Evolutionary conservation across 1,140 invertebrate genomes (phyloP).

Genomic region (Dendrolimus punctatus): DNA sequence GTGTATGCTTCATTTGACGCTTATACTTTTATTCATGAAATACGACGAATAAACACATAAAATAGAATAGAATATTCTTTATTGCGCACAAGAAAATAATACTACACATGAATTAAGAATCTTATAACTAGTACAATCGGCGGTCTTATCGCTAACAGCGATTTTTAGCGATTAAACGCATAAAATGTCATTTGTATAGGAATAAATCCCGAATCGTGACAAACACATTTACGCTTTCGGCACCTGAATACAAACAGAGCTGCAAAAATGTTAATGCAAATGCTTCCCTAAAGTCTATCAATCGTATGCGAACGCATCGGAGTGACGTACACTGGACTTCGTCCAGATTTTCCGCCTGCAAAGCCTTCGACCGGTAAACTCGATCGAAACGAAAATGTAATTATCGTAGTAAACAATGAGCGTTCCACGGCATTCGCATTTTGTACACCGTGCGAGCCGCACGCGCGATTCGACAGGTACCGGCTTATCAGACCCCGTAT

Average conservation of each 20-base stretch:
- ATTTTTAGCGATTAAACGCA: too few species aligned
- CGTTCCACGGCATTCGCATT: constrained; percentile 53
- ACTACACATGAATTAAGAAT: too few species aligned
- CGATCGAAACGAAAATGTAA: constrained; percentile 62
- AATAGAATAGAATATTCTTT: too few species aligned
- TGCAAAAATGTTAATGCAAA: background rate
- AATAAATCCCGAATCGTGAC: too few species aligned
- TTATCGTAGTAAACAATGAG: constrained; percentile 63
- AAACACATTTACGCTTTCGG: too few species aligned
- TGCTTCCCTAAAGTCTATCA: constrained; percentile 6
- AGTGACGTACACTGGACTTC: constrained; percentile 33
- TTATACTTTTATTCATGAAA: too few species aligned
- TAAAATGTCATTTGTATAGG: too few species aligned
- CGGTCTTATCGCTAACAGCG: too few species aligned
- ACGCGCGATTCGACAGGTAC: constrained; percentile 48
- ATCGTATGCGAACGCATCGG: background rate
- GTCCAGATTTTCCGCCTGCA: constrained; percentile 51
- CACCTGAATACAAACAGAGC: background rate
- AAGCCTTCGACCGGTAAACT: constrained; percentile 58
- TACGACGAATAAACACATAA: too few species aligned
- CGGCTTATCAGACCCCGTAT: constrained; percentile 19
- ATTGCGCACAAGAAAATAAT: too few species aligned
- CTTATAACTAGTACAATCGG: too few species aligned
- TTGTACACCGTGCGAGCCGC: constrained; percentile 43
- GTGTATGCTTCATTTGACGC: too few species aligned